Evolutionary conservation across 2,113 vertebrate species (phyloP).

Genomic region (Fregata magnificens): DNA sequence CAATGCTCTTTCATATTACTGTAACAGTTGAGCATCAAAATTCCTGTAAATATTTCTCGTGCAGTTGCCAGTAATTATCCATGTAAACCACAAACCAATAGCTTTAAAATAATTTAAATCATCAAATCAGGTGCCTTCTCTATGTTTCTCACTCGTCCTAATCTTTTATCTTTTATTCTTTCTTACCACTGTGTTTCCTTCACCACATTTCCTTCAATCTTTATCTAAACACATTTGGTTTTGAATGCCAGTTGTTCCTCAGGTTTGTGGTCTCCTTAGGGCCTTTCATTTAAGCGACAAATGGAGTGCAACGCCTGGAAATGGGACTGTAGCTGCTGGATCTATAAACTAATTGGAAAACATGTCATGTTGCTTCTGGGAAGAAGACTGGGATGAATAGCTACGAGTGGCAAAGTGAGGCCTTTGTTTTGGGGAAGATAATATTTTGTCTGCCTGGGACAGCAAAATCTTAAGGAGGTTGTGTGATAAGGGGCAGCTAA

Average conservation of each 20-base stretch:
- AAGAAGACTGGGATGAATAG: not conserved
- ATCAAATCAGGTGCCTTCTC: not conserved
- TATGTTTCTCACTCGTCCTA: not conserved
- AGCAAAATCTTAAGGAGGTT: not conserved
- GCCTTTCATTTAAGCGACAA: not conserved
- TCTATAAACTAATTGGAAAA: not conserved
- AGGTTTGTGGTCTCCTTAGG: not conserved
- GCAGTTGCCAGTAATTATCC: not conserved
- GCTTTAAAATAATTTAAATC: not conserved
- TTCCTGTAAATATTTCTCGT: constrained; percentile 30
- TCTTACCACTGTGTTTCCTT: not conserved
- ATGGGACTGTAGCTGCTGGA: not conserved
- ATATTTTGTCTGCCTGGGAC: not conserved
- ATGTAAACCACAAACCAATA: not conserved
- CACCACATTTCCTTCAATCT: not conserved
- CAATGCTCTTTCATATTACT: constrained; percentile 34
- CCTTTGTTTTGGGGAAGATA: not conserved
- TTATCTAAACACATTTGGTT: not conserved
- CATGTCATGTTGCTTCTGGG: not conserved
- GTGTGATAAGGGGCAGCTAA: not conserved
- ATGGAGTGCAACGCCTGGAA: not conserved
- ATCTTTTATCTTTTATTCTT: not conserved
- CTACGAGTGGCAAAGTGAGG: not conserved
- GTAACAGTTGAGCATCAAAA: constrained; percentile 20
- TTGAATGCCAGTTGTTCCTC: not conserved